phyloP scores from a whole-genome alignment of 2,113 vertebrate species.

The Helogale parvula region DNA sequence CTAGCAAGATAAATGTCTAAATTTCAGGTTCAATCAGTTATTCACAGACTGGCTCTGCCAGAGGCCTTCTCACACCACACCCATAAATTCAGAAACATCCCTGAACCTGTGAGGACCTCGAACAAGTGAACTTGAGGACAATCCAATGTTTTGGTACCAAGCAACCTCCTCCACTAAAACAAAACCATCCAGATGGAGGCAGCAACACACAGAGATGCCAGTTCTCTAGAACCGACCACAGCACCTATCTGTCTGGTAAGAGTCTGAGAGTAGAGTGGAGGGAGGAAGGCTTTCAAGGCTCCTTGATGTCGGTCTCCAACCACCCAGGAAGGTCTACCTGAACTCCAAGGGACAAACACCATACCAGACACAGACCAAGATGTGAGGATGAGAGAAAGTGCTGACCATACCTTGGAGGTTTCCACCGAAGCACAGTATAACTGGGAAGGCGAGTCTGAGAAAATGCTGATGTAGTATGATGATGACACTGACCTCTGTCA shows the following conservation, averaged over 20 bases:
- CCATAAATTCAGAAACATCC: background rate
- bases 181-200: background rate
- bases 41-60: background rate
- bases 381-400: background rate
- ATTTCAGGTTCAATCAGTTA: conserved; percentile 34
- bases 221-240: background rate
- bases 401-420: background rate
- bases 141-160: background rate
- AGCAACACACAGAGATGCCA: background rate
- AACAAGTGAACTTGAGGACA: background rate
- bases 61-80: background rate
- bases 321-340: background rate
- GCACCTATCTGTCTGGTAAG: background rate
- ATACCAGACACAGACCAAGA: background rate
- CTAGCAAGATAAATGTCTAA: conserved; percentile 13
- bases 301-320: background rate
- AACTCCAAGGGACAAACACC: background rate
- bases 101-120: background rate
- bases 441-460: background rate
- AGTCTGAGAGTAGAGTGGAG: background rate
- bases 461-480: background rate
- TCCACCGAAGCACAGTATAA: background rate
- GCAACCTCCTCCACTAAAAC: background rate
- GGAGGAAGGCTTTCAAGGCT: no score
- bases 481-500: background rate